These are phyloP conservation scores for Phaedon cochleariae DNA, from an alignment of 2,888 invertebrate species.

Conservation along the genomic window DNA sequence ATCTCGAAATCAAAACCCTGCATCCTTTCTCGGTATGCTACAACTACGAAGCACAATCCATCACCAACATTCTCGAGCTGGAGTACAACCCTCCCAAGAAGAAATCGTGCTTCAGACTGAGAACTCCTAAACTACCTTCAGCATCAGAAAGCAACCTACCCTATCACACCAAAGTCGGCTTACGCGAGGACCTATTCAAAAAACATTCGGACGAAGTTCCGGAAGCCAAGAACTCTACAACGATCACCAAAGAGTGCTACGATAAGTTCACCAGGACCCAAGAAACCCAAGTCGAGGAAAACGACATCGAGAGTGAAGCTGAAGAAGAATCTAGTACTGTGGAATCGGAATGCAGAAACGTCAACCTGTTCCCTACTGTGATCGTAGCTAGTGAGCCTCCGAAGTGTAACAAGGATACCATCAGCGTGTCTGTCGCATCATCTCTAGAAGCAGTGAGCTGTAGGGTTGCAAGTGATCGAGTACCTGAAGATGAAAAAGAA, in stretches of 20 bases:
- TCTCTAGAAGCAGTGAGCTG: neutral
- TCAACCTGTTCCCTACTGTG: slow-evolving; percentile 32
- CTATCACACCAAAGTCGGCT: slow-evolving; percentile 34
- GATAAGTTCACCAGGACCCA: slow-evolving; percentile 28
- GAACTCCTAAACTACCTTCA: slow-evolving; percentile 32
- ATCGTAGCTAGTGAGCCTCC: slow-evolving; percentile 18
- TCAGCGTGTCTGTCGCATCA: neutral
- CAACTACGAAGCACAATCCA: slow-evolving; percentile 20
- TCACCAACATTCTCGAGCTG: slow-evolving; percentile 29
- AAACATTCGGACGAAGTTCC: neutral
- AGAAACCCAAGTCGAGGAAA: slow-evolving; percentile 30
- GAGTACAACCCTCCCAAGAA: slow-evolving; percentile 41
- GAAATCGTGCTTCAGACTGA: slow-evolving; percentile 34
- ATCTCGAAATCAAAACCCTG: slow-evolving; percentile 20
- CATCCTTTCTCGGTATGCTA: slow-evolving; percentile 29
- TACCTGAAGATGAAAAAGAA: neutral
- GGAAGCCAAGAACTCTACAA: neutral
- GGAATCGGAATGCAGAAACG: neutral
- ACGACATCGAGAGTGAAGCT: slow-evolving; percentile 8
- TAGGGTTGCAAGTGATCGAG: no score
- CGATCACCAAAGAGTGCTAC: neutral
- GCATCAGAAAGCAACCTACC: slow-evolving; percentile 36
- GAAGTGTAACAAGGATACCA: neutral
- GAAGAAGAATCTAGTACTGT: neutral
- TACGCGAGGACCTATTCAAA: slow-evolving; percentile 34